Evolutionary conservation across 2,888 invertebrate species (phyloP), one percentile per base, ranked within the genome.

Genomic region (Acleris holmiana): DNA sequence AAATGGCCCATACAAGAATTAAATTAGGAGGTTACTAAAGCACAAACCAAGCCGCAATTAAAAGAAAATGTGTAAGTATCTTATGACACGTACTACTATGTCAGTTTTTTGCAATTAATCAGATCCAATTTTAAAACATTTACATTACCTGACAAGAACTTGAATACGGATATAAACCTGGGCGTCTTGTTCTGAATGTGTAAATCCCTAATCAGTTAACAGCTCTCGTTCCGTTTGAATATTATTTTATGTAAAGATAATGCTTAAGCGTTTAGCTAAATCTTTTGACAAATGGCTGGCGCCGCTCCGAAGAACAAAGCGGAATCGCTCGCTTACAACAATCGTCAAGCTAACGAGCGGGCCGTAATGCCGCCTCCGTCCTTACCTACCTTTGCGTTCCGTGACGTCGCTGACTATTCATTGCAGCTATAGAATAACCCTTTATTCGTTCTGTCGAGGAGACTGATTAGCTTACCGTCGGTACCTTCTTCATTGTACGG

Each of bases 331-430:
- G 73, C 73, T 85, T 80, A 82, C 76, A 76, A 76, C 77, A 78
- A 82, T 86, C 85, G 82, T 86, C 82, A 82, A 84, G 76, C 82
- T 87, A 88, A 88, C 86, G 87, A 86, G 77, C 76, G 72, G 73
- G 70, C 70, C 74, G 75, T 79, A 77, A 76, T 74, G 72, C 73
- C 70, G 69, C 72, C 72, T 72, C 69, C 73, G n/a, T n/a, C n/a
- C n/a, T n/a, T n/a, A n/a, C n/a, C 71, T 70, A 67, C 62, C 54
- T n/a, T 44, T 15, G 48, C 61, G 58, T 48, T 40, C 21, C 47
- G 55, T 35, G 35, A 35, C 35, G 35, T 66, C 61, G 61, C 64
- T 61, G 72, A 70, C 73, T 70, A 74, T 77, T 77, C 71, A 76
- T 78, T 44, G 17, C 46, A 57, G 63, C 40, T 23, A 56, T 55